Base-by-base conservation (phyloP, 2,113 vertebrate genomes). In the Sinocyclocheilus grahami region DNA sequence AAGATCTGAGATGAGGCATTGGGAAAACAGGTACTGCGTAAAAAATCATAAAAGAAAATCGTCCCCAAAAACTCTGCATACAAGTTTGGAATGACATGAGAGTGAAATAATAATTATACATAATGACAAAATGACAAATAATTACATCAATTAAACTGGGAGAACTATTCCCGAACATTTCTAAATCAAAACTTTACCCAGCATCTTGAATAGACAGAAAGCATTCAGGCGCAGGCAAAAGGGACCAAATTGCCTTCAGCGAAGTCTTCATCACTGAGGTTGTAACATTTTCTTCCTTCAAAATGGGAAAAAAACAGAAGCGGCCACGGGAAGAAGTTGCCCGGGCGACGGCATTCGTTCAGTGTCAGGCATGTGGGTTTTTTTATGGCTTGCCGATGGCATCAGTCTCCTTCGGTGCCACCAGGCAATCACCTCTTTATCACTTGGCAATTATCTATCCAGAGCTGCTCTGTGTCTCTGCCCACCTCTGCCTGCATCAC, bases 381-480 rank as follows among this genome's bases (percentile, higher is more conserved):
- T 94, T 95, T 95, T 94, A 95, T 95, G 93, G 94, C 92, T 92
- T 95, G 94, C 94, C 94, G 93, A 94, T 95, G 95, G 94, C 93
- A 94, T 94, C 93, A 93, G 92, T 95, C 93, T 94, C 92, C 93
- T 92, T 90, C 87, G 91, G 93, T 94, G 94, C 93, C 94, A 94
- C 92, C 92, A 93, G 92, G 94, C 94, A 95, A 95, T 95, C 95
- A 94, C 93, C 94, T 95, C 93, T 95, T 95, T 95, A 95, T 95
- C 95, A 95, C 94, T 94, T 94, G 93, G 93, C 94, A 95, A 95
- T 95, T 95, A 95, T 95, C 93, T 91, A 88, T 88, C 91, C 92
- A 94, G 94, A 91, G 86, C 91, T 91, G 93, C 92, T 93, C 91
- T 89, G 93, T 92, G 94, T 92, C 93, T 93, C 86, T 93, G 65